Evolutionary conservation across 2,888 invertebrate species (phyloP).

Genomic region (Eupithecia inturbata): DNA sequence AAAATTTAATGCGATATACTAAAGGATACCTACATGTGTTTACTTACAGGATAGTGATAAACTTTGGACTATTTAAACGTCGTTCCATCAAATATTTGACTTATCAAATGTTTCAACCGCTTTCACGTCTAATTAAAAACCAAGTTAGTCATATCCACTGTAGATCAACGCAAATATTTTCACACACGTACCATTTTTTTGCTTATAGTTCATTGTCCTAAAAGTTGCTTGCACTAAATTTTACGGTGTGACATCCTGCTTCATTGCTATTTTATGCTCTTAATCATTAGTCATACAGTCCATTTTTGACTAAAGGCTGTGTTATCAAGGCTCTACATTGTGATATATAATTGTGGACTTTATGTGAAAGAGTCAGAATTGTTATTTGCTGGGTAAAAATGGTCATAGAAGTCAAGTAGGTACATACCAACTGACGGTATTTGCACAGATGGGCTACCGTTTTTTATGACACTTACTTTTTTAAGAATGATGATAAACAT

Average conservation of each 20-base stretch:
- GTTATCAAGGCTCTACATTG: neutral
- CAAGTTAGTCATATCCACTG: conserved; percentile 28
- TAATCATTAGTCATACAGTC: conserved; percentile 6
- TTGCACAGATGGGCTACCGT: conserved; percentile 63
- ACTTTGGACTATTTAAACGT: neutral
- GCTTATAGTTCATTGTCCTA: conserved; percentile 58
- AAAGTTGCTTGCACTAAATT: conserved; percentile 53
- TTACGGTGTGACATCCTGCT: conserved; percentile 25
- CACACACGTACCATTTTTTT: conserved; percentile 51
- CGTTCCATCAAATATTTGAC: conserved; percentile 3
- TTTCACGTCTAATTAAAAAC: conserved; percentile 32
- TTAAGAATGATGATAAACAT: conserved; percentile 47
- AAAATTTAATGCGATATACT: too few species aligned
- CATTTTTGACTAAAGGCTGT: conserved; percentile 11
- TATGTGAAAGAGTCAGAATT: neutral
- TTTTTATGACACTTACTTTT: conserved; percentile 51
- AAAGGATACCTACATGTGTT: too few species aligned
- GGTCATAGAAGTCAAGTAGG: conserved; percentile 1
- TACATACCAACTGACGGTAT: conserved; percentile 46
- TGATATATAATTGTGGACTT: neutral
- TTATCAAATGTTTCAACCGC: neutral
- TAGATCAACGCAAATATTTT: conserved; percentile 48
- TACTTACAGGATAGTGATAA: too few species aligned
- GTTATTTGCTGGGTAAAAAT: conserved; percentile 14
- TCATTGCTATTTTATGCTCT: conserved; percentile 20